Evolutionary conservation across 1,140 invertebrate genomes (phyloP).

Genomic region (Galleria mellonella): DNA sequence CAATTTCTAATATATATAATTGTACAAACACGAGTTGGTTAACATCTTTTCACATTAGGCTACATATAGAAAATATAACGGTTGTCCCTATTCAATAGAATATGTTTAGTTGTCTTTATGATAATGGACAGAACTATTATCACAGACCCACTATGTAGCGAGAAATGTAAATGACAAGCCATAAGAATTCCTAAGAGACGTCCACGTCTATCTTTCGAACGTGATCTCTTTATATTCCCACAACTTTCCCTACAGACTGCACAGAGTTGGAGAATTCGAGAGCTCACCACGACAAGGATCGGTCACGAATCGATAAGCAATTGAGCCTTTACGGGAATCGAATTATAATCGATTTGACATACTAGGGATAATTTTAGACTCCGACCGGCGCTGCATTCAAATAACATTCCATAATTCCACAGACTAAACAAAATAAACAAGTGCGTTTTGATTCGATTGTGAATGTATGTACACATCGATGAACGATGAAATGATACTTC

Average conservation of each 20-base stretch:
- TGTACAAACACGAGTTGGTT: too few relatives aligned
- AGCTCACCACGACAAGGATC: conserved; percentile 8
- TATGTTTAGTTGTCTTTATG: too few relatives aligned
- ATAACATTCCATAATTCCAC: background rate
- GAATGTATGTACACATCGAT: too few relatives aligned
- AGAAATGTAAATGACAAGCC: too few relatives aligned
- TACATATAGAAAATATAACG: too few relatives aligned
- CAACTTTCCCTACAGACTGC: conserved; percentile 14
- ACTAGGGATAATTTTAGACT: conserved; percentile 24
- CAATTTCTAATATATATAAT: too few relatives aligned
- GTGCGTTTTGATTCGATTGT: background rate
- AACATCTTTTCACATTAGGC: too few relatives aligned
- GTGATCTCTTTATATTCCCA: conserved; percentile 10
- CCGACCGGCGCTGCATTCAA: conserved; percentile 10
- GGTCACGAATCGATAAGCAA: conserved; percentile 24
- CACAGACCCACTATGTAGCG: too few relatives aligned
- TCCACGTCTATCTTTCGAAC: conserved; percentile 1
- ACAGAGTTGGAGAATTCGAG: conserved; percentile 1
- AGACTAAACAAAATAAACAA: background rate
- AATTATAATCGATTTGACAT: conserved; percentile 33
- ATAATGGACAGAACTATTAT: too few relatives aligned
- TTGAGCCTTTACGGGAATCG: conserved; percentile 22
- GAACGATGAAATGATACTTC: too few relatives aligned
- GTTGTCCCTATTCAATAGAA: too few relatives aligned
- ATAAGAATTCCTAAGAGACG: background rate